A percentile compares a stretch with the other conserved stretches of the same genome.
These are phyloP conservation scores for Perca fluviatilis DNA, from an alignment of 2,113 vertebrate genomes.

Conservation along the genomic window DNA sequence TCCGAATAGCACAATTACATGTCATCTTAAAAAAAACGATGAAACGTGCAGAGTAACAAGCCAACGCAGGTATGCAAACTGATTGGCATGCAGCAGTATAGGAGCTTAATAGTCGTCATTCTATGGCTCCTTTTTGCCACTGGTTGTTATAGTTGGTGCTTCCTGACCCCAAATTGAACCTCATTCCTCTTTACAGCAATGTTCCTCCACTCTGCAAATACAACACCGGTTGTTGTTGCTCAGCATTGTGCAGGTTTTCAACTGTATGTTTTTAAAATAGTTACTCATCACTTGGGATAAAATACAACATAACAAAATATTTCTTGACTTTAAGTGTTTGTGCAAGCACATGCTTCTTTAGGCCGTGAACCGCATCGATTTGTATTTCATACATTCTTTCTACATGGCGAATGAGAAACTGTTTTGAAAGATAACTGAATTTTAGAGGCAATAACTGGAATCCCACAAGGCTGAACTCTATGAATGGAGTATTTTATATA, in stretches of 20 bases:
- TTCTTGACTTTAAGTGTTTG: background rate
- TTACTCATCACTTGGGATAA: background rate
- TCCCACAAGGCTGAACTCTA: background rate
- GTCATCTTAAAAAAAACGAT: conserved; percentile 21
- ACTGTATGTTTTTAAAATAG: background rate
- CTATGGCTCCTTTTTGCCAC: background rate
- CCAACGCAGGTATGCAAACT: conserved; percentile 16
- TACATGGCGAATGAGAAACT: background rate
- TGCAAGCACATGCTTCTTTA: background rate
- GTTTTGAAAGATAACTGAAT: conserved; percentile 24
- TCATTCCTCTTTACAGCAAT: conserved; percentile 21
- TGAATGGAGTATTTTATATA: conserved; percentile 26
- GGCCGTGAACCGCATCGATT: background rate
- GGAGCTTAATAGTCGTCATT: background rate
- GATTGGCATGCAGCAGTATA: background rate
- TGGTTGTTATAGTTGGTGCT: conserved; percentile 1
- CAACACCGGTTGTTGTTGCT: background rate
- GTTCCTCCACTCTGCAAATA: conserved; percentile 4
- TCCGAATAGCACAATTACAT: conserved; percentile 32
- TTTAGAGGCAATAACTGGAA: conserved; percentile 18
- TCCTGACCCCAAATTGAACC: conserved; percentile 45
- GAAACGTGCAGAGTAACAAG: background rate
- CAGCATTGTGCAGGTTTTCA: background rate
- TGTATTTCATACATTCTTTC: conserved; percentile 16
- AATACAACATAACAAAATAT: conserved; percentile 8